A percentile compares a stretch with the other conserved stretches of the same genome.
Evolutionary conservation across 2,797 vertebrate species (phyloP).

Genomic region (Semaprochilodus insignis): DNA sequence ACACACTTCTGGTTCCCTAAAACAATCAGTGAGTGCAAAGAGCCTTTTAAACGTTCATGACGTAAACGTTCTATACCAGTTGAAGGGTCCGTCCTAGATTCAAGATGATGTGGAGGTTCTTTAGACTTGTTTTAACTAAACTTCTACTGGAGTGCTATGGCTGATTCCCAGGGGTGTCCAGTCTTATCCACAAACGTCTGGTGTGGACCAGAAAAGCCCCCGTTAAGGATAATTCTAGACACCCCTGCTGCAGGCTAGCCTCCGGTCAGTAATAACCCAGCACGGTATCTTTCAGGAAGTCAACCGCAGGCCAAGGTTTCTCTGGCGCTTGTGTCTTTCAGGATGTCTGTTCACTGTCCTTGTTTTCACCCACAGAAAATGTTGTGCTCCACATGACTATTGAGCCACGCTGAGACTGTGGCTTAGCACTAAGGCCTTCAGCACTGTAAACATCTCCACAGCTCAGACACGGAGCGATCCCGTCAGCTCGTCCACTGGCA

Average conservation of each 20-base stretch:
- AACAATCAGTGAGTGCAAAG: no score
- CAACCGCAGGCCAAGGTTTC: neutral
- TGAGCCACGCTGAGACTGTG: slow-evolving; percentile 58
- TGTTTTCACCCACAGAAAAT: slow-evolving; percentile 63
- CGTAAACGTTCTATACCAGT: no score
- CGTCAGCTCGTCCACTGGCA: neutral
- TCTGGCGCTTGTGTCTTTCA: neutral
- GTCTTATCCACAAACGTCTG: no score
- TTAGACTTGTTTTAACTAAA: no score
- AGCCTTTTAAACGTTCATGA: no score
- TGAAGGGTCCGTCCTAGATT: no score
- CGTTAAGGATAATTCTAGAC: no score
- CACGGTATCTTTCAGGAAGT: neutral
- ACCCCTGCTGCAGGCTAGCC: neutral
- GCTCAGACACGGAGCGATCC: neutral
- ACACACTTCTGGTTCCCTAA: no score
- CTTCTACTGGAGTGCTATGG: no score
- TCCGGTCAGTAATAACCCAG: neutral
- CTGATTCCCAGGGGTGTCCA: no score
- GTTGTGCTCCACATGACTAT: slow-evolving; percentile 66
- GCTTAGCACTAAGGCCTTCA: slow-evolving; percentile 6
- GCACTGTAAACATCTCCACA: slow-evolving; percentile 5
- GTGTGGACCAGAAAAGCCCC: no score
- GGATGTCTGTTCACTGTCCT: slow-evolving; percentile 29
- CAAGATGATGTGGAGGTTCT: no score